Conservation (phyloP, 1,140 invertebrate genomes). For the Magallana gigas region DNA sequence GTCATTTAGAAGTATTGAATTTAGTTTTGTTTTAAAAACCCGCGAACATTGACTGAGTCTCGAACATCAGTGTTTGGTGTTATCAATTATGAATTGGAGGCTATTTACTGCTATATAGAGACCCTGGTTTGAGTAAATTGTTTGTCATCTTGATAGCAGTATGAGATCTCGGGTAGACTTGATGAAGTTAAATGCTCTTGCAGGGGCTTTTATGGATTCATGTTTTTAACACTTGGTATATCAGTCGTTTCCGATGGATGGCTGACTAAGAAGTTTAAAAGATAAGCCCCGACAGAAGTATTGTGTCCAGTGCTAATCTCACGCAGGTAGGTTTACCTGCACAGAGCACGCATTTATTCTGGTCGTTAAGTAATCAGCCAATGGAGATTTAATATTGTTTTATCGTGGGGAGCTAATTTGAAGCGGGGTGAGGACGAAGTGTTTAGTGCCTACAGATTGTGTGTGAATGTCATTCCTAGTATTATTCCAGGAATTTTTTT, state of each 20-base stretch:
- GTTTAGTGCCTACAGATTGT: neutral
- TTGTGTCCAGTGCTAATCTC: conserved; percentile 32
- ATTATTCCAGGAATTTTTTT: neutral
- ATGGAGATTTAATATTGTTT: conserved; percentile 37
- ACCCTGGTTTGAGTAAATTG: neutral
- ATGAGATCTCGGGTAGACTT: neutral
- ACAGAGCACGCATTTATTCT: neutral
- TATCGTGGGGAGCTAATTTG: conserved; percentile 21
- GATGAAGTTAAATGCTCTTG: conserved; percentile 15
- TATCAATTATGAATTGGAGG: conserved; percentile 3
- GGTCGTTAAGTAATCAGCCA: conserved; percentile 32
- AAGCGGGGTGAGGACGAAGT: neutral
- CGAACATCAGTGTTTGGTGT: neutral
- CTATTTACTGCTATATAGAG: neutral
- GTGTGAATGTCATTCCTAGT: neutral
- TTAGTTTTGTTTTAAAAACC: neutral
- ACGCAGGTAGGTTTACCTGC: conserved; percentile 34
- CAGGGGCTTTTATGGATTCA: neutral
- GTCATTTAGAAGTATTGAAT: neutral
- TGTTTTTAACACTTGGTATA: conserved; percentile 27
- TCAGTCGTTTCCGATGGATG: conserved; percentile 22
- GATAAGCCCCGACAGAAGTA: conserved; percentile 20
- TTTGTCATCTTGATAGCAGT: neutral
- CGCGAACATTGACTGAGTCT: neutral
- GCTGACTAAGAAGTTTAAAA: conserved; percentile 33